Conservation (phyloP, 2,888 invertebrate species). For the Caenorhabditis afra region DNA sequence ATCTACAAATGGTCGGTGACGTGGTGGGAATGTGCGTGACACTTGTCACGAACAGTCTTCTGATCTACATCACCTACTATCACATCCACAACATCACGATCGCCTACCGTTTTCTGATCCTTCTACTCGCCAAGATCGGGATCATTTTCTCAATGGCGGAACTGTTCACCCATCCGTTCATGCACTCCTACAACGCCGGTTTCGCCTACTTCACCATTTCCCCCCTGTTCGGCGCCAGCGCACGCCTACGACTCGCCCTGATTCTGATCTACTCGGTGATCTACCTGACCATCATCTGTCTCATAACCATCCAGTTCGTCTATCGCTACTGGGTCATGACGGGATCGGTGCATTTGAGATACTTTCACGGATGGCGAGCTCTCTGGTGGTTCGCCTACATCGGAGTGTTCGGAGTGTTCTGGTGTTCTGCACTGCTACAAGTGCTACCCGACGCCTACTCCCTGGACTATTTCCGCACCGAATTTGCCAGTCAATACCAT, state of each 20-base stretch:
- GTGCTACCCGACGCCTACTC: neutral
- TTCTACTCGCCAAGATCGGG: neutral
- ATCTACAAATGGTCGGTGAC: neutral
- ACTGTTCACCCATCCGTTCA: neutral
- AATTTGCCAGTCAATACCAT: neutral
- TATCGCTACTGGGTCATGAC: constrained; percentile 2
- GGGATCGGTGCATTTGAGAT: no score
- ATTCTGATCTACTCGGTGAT: neutral
- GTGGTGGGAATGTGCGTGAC: neutral
- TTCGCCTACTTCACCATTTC: constrained; percentile 13
- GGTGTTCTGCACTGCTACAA: neutral
- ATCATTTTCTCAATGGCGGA: constrained; percentile 1
- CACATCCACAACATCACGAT: constrained; percentile 1
- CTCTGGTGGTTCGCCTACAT: neutral
- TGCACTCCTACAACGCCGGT: constrained; percentile 17
- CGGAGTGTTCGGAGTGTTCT: neutral
- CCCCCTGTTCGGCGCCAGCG: no score
- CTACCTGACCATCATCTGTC: neutral
- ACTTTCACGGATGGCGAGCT: neutral
- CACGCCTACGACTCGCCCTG: no score
- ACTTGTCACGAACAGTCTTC: neutral
- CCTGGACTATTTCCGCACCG: neutral
- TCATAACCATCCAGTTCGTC: neutral
- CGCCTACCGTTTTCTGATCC: constrained; percentile 10
- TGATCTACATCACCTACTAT: constrained; percentile 17